Conservation (phyloP, 1,140 invertebrate species). For the Bombus waltoni region DNA sequence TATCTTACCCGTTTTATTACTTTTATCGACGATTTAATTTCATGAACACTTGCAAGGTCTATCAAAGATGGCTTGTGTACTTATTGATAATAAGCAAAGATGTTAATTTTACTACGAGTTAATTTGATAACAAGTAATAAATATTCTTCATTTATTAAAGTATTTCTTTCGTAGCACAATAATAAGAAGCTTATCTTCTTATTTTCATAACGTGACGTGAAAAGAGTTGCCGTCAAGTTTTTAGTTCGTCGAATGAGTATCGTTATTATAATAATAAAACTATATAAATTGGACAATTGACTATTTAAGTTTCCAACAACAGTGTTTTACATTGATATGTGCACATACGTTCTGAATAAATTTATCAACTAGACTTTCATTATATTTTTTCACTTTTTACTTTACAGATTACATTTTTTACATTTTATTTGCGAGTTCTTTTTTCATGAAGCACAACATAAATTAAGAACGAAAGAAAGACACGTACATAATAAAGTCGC, state of each 20-base stretch:
- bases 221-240: background rate
- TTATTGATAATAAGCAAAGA: conserved; percentile 44
- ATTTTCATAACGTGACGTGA: background rate
- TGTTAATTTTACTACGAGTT: conserved; percentile 21
- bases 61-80: conserved; percentile 49
- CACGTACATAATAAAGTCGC: background rate
- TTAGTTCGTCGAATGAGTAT: conserved; percentile 15
- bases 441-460: conserved; percentile 37
- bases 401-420: background rate
- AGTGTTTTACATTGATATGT: conserved; percentile 33
- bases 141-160: conserved; percentile 8
- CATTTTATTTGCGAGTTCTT: background rate
- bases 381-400: conserved; percentile 10
- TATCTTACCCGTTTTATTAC: background rate
- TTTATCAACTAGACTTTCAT: conserved; percentile 19
- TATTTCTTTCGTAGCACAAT: conserved; percentile 39
- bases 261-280: background rate
- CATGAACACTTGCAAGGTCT: background rate
- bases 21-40: background rate
- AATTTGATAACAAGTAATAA: background rate
- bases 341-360: conserved; percentile 28
- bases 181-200: background rate
- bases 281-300: background rate
- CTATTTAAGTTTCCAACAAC: conserved; percentile 20
- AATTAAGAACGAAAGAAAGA: background rate